Conservation (phyloP, 2,888 invertebrate genomes). For the Reticulitermes lucifugus region DNA sequence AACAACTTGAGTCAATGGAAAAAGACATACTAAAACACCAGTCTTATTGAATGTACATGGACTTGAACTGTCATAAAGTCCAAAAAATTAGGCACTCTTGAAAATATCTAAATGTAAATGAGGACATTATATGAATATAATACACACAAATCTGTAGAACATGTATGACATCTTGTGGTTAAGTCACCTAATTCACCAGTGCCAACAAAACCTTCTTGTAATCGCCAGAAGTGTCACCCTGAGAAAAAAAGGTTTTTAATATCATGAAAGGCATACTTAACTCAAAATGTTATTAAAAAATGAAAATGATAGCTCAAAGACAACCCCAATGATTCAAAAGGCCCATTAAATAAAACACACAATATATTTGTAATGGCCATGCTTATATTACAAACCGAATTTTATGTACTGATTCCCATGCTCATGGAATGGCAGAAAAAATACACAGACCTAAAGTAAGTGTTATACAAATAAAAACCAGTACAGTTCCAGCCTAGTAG, state of each 20-base stretch:
- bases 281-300: too few relatives aligned
- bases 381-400: too few relatives aligned
- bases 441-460: too few relatives aligned
- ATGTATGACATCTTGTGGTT: background rate
- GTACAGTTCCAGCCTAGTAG: background rate
- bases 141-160: background rate
- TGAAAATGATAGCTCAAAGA: too few relatives aligned
- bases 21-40: background rate
- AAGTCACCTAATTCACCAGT: slow-evolving; percentile 66
- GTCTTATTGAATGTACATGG: background rate
- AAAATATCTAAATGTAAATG: background rate
- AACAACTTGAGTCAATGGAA: background rate
- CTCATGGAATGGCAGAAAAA: too few relatives aligned
- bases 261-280: too few relatives aligned
- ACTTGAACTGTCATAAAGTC: background rate
- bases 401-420: too few relatives aligned
- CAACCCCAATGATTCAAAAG: too few relatives aligned
- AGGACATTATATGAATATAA: background rate
- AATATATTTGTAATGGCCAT: too few relatives aligned
- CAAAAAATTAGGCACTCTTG: background rate
- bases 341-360: too few relatives aligned
- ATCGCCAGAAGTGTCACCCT: slow-evolving; percentile 94
- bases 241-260: slow-evolving; percentile 60
- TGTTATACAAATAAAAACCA: too few relatives aligned
- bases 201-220: slow-evolving; percentile 92